These are phyloP conservation scores for Sardinella longiceps DNA, from an alignment of 2,797 vertebrate genomes.

Conservation along the genomic window DNA sequence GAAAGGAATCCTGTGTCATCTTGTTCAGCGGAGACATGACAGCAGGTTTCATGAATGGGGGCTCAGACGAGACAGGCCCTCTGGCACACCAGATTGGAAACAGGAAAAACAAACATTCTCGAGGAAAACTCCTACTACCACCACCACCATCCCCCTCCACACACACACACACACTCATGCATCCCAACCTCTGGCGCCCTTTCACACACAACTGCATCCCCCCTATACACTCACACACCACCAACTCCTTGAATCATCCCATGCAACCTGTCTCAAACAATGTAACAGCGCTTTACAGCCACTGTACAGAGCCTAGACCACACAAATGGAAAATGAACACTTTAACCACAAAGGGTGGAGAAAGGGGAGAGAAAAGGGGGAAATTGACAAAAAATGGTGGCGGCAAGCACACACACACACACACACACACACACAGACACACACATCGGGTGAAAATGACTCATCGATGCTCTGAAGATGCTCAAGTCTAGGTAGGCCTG, in stretches of 20 bases:
- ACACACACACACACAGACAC: not conserved
- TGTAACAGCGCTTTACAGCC: slow-evolving; percentile 52
- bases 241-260: slow-evolving; percentile 45
- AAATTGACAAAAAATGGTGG: slow-evolving; percentile 39
- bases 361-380: slow-evolving; percentile 23
- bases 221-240: not conserved
- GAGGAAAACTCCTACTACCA: slow-evolving; percentile 54
- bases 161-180: slow-evolving; percentile 32
- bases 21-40: slow-evolving; percentile 43
- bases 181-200: slow-evolving; percentile 33
- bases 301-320: slow-evolving; percentile 56
- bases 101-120: slow-evolving; percentile 67
- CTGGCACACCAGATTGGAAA: slow-evolving; percentile 65
- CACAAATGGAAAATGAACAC: slow-evolving; percentile 58
- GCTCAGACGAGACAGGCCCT: slow-evolving; percentile 59
- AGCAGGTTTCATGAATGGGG: slow-evolving; percentile 60
- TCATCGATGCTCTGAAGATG: slow-evolving; percentile 52
- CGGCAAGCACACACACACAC: slow-evolving; percentile 44
- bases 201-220: slow-evolving; percentile 23
- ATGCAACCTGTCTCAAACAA: slow-evolving; percentile 62
- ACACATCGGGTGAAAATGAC: slow-evolving; percentile 54
- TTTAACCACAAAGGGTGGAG: slow-evolving; percentile 47
- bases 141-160: slow-evolving; percentile 29
- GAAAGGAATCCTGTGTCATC: slow-evolving; percentile 46
- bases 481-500: not conserved